Conservation (phyloP, 2,888 invertebrate genomes). For the Ashinkailepas kermadecensis region DNA sequence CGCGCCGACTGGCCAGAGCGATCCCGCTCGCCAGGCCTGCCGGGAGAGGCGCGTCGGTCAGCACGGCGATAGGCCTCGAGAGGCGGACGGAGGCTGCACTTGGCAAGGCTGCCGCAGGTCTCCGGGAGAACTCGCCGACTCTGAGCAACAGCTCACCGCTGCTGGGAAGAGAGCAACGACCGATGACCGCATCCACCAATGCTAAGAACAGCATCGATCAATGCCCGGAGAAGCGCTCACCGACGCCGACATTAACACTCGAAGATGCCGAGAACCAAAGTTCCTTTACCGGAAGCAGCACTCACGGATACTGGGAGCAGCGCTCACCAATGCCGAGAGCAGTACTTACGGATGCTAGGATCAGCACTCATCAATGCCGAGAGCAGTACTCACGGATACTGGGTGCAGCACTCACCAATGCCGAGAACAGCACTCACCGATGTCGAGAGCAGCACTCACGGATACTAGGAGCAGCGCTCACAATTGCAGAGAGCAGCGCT, state of each 20-base stretch:
- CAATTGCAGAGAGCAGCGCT: too few species aligned
- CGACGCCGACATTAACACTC: too few species aligned
- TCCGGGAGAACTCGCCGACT: not conserved
- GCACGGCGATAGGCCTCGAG: not conserved
- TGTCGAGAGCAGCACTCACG: too few species aligned
- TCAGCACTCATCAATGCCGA: too few species aligned
- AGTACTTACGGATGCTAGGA: too few species aligned
- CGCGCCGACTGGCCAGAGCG: conserved; percentile 8
- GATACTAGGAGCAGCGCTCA: too few species aligned
- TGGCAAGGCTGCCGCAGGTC: not conserved
- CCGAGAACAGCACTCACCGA: not conserved
- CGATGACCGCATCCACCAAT: not conserved
- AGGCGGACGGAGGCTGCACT: not conserved
- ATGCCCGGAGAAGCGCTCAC: too few species aligned
- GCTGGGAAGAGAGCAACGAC: not conserved
- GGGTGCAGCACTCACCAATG: not conserved
- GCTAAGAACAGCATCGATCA: not conserved
- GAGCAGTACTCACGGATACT: not conserved
- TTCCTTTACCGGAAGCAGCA: not conserved
- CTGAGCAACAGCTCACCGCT: not conserved
- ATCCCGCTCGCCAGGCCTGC: not conserved
- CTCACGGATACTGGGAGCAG: not conserved
- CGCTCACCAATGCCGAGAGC: too few species aligned
- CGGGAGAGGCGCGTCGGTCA: not conserved
- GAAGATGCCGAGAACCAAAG: not conserved